phyloP scores from a whole-genome alignment of 2,888 invertebrate genomes.

The Nomada lathburiana region DNA sequence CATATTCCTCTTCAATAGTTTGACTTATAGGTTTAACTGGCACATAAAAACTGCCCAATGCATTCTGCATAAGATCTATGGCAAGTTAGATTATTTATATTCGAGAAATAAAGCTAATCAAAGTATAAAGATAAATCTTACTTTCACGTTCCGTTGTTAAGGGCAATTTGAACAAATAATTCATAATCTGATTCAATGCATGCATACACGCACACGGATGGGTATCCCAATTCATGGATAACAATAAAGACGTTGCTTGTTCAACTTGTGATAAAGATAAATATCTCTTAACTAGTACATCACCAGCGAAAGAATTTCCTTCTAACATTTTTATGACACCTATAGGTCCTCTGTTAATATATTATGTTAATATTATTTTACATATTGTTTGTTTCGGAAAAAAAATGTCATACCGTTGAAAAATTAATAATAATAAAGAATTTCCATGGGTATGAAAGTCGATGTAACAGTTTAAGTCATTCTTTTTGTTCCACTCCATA shows the following conservation, averaged over 20 bases:
- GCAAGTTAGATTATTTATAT: constrained; percentile 28
- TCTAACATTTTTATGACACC: constrained; percentile 86
- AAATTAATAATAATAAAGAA: constrained; percentile 86
- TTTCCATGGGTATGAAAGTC: constrained; percentile 85
- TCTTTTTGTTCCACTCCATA: constrained; percentile 87
- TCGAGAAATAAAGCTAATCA: neutral
- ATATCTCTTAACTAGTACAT: constrained; percentile 88
- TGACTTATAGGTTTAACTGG: constrained; percentile 89
- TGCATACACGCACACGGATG: constrained; percentile 91
- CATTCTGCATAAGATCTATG: constrained; percentile 87
- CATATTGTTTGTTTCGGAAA: neutral
- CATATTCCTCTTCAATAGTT: constrained; percentile 90
- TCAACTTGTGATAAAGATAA: constrained; percentile 88
- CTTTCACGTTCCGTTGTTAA: constrained; percentile 87
- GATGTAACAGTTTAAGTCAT: constrained; percentile 83
- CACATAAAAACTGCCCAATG: constrained; percentile 92
- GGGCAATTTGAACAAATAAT: constrained; percentile 87
- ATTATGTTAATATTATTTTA: constrained; percentile 27
- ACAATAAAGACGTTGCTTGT: constrained; percentile 88
- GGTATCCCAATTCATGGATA: constrained; percentile 91
- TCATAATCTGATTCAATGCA: constrained; percentile 90
- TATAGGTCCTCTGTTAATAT: constrained; percentile 85
- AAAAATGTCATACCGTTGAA: constrained; percentile 85
- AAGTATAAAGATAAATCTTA: constrained; percentile 70
- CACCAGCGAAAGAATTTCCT: constrained; percentile 86